Base-by-base conservation (phyloP, 1,140 invertebrate species). In the Ceratina japonica region DNA sequence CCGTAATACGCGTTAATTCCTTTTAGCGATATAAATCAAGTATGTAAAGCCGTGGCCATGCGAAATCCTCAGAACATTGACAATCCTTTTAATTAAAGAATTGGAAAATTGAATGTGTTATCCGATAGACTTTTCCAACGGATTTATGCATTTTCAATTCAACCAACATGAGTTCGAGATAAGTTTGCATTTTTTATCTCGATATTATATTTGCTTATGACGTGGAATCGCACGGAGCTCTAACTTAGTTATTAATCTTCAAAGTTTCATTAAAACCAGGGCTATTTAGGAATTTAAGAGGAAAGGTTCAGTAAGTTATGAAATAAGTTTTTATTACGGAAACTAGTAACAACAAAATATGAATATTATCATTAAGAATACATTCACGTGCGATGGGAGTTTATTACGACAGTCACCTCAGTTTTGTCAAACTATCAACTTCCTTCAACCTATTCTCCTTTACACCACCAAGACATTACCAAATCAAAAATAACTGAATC, bases 11-110 rank as follows among this genome's bases (percentile, higher is more conserved):
- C 37, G 5, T 2, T 44, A 44, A 44, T 44, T 10, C 37, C 37
- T 44, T 44, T 44, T 10, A 8, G 37, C 37, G 5, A 44, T 72
- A 37, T 59, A 59, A 72, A 72, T 72, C 54, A 61, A 72, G 44
- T 22, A 61, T 24, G 7, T 22, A 18, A 72, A 44, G 22, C 69
- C n/a, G n/a, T n/a, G n/a, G n/a, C n/a, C 56, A 15, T 49, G 7
- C 37, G 37, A 7, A 37, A 2, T 37, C 37, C 37, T 37, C 37
- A 7, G 7, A 37, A 37, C 37, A 37, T 3, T 16, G 31, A 10
- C 22, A 44, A 59, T 22, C 56, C 12, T 20, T 72, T 44, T 44
- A 59, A 27, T n/a, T n/a, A n/a, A 72, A 49, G 54, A 18, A 27
- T 49, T 16, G 64, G 13, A 12, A 15, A 20, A 65, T 49, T 18